Evolutionary conservation across 2,113 vertebrate species (phyloP).

Genomic region (Chloropsis hardwickii): DNA sequence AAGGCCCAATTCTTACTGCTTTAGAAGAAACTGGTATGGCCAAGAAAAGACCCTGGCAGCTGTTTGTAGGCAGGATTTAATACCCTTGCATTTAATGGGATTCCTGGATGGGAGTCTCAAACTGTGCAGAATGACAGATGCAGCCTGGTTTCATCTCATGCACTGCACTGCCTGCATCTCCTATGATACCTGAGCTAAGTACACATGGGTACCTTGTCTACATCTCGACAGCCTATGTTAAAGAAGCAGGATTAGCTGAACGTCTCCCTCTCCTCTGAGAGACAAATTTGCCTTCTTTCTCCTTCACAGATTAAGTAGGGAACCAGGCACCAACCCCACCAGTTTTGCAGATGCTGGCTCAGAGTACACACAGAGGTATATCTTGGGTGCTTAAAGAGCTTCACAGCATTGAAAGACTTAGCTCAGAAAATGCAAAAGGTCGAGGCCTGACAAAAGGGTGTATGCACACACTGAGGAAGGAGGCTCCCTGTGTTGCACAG

Average conservation of each 20-base stretch:
- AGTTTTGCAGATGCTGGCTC: not conserved
- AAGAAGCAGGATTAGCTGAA: not conserved
- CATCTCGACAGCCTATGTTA: rapidly evolving
- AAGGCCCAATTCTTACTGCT: not conserved
- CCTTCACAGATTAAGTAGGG: not conserved
- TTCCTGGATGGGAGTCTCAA: not conserved
- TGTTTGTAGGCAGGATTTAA: not conserved
- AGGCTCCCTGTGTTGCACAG: not conserved
- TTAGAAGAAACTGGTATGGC: slow-evolving; percentile 28
- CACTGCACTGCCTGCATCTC: not conserved
- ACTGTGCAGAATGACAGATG: not conserved
- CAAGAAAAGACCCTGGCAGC: slow-evolving; percentile 1
- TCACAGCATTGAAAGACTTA: not conserved
- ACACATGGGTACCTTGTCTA: not conserved
- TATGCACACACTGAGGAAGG: not conserved
- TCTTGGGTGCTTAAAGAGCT: not conserved
- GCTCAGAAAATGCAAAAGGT: not conserved
- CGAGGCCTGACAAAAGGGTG: not conserved
- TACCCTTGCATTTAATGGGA: not conserved
- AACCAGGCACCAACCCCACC: not conserved
- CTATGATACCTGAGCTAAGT: not conserved
- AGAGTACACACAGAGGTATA: not conserved
- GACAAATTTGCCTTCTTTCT: not conserved
- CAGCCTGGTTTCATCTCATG: not conserved
- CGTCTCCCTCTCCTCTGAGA: not conserved